Evolutionary conservation across 2,113 vertebrate genomes (phyloP), one percentile per base, ranked within the genome.

Genomic region (Lophius piscatorius): DNA sequence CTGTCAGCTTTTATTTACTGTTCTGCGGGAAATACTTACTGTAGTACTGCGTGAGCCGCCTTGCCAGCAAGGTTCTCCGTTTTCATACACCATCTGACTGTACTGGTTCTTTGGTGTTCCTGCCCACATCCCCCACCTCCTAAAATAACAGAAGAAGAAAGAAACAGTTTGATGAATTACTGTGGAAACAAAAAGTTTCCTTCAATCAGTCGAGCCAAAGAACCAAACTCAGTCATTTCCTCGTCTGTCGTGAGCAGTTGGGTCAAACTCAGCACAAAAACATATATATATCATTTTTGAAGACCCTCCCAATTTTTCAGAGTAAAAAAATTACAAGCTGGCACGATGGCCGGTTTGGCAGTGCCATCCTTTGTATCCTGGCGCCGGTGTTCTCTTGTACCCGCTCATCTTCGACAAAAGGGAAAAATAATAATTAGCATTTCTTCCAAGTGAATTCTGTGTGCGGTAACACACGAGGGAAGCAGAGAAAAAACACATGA

Each of bases 361-460:
- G 51, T 65, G 70, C 28, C 76, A 68, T 71, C 60, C 66, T 66
- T 77, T 80, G 78, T 41, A 72, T 78, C 31, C 54, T 66, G 66
- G 76, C 59, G 51, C 49, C 14, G 20, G 61, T 6, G 13, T 45
- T 54, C 46, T 48, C 31, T 5, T 20, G 13, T 67, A 61, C 67
- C 64, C 63, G 31, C 63, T 69, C 56, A 46, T 78, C 51, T 67
- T 78, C 41, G 70, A 87, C 79, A 81, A 84, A 76, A 66, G 76
- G 68, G 78, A 67, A 54, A 84, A 83, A 86, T 90, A 90, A 86
- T 86, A 88, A 90, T 85, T 88, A 86, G 58, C 71, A 54, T 87
- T 87, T 87, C 82, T 70, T 86, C 83, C 46, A 76, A 84, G 80
- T 73, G 83, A 74, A 85, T 79, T 76, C 69, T 74, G 69, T 63